phyloP scores from a whole-genome alignment of 2,888 invertebrate genomes.

The Eueremaeus valkanovi region DNA sequence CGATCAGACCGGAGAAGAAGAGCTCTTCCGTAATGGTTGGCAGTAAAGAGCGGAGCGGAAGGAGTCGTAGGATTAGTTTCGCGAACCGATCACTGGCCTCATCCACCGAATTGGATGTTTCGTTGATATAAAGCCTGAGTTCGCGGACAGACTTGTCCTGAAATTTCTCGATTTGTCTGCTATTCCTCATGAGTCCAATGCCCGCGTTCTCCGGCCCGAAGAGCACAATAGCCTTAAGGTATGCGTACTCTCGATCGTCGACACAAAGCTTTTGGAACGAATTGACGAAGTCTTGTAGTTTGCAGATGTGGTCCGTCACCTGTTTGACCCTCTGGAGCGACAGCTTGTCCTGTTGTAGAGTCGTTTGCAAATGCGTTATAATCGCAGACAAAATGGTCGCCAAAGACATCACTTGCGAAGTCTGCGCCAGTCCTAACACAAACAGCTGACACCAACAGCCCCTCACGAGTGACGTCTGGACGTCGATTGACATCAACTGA shows the following conservation, averaged over 20 bases:
- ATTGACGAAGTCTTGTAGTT: constrained; percentile 75
- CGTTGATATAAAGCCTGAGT: constrained; percentile 56
- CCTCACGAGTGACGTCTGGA: constrained; percentile 76
- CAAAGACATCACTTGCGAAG: constrained; percentile 71
- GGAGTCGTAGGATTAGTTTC: constrained; percentile 62
- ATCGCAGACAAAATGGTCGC: constrained; percentile 76
- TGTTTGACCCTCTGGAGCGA: constrained; percentile 69
- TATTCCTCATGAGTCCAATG: constrained; percentile 54
- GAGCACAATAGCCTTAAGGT: constrained; percentile 74
- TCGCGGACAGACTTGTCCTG: constrained; percentile 63
- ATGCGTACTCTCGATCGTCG: constrained; percentile 79
- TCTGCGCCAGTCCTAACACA: constrained; percentile 82
- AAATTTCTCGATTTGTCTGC: constrained; percentile 59
- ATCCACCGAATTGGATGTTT: constrained; percentile 55
- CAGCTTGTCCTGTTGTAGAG: constrained; percentile 64
- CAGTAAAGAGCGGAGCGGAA: constrained; percentile 62
- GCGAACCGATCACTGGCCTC: constrained; percentile 50
- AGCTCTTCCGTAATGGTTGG: constrained; percentile 72
- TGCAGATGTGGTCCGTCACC: constrained; percentile 72
- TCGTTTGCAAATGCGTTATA: constrained; percentile 71
- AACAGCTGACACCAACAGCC: constrained; percentile 90
- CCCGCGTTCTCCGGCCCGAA: constrained; percentile 61
- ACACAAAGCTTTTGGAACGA: constrained; percentile 69
- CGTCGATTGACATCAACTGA: constrained; percentile 71
- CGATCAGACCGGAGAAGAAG: constrained; percentile 85